Base-by-base conservation (phyloP, 2,797 vertebrate genomes). In the Acipenser transmontanus region DNA sequence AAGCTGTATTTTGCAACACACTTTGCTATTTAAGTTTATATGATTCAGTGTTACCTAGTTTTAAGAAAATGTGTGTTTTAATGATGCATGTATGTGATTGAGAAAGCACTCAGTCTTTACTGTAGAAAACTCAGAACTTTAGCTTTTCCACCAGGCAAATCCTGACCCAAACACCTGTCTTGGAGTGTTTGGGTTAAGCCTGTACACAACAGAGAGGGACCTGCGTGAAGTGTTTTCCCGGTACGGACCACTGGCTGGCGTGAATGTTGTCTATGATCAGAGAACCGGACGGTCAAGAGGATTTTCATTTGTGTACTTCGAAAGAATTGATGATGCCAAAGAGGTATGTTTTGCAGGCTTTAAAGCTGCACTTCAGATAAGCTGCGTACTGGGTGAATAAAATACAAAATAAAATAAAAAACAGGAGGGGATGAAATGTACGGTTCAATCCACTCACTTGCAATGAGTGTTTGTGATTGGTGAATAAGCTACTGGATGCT, bases 251-350 rank as follows among this genome's bases (percentile, higher is more conserved):
- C 81, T 98, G 78, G 87, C 91, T 12, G 93, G 93, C 57, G 94
- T 97, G 80, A 97, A 94, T 63, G 94, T 96, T 14, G 96, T 97
- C 73, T 95, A 96, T 50, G 94, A 97, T 84, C 96, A 98, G 65
- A 88, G 94, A 68, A 96, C 93, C 1, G 93, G 94, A 1, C 85
- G 95, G 68, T 98, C 95, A 68, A 88, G 94, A 63, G 95, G 95
- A 79, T 98, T 97, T 76, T 93, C 93, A 65, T 98, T 98, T 0
- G 93, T 98, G 77, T 96, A 97, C 82, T 97, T 94, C 71, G 93
- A 98, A 80, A 92, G 92, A 78, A 87, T 97, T 61, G 93, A 95
- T 49, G 94, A 98, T 77, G 94, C 94, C 65, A 98, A 96, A 81
- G 94, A 95, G 93, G 95, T 95, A 89, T 1, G 60, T 51, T 12